Percentiles rank a stretch among this genome's conserved stretches.
phyloP scores from a whole-genome alignment of 2,113 vertebrate species.

The Catharus minimus region DNA sequence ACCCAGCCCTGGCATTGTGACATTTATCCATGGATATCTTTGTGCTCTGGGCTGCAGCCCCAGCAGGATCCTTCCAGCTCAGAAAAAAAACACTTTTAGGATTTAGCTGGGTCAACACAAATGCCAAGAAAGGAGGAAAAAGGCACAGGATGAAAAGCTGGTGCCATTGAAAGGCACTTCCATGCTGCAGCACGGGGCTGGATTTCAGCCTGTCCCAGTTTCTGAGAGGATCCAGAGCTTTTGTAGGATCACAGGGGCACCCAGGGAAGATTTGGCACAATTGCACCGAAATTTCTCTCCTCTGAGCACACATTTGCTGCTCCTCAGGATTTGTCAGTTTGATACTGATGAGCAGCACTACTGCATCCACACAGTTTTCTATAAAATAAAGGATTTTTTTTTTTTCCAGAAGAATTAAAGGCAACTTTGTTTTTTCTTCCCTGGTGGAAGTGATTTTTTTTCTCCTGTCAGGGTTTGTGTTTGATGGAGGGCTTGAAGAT shows the following conservation, averaged over 20 bases:
- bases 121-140: not conserved
- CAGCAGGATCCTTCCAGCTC: too few species aligned
- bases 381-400: not conserved
- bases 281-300: not conserved
- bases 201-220: not conserved
- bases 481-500: not conserved
- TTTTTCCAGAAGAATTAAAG: not conserved
- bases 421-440: not conserved
- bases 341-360: not conserved
- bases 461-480: not conserved
- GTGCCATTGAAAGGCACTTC: not conserved
- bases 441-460: not conserved
- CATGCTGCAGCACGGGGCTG: not conserved
- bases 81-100: not conserved
- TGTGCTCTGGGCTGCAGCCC: not conserved
- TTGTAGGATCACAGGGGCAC: conserved; percentile 5
- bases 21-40: not conserved
- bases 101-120: not conserved
- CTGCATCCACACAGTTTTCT: accelerated
- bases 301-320: not conserved
- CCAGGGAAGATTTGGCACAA: conserved; percentile 26
- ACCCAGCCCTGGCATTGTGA: conserved; percentile 1
- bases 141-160: not conserved
- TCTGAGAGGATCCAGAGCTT: not conserved
- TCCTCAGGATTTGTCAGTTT: not conserved